Base-by-base conservation (phyloP, 2,888 invertebrate species). In the Thelaira solivaga region DNA sequence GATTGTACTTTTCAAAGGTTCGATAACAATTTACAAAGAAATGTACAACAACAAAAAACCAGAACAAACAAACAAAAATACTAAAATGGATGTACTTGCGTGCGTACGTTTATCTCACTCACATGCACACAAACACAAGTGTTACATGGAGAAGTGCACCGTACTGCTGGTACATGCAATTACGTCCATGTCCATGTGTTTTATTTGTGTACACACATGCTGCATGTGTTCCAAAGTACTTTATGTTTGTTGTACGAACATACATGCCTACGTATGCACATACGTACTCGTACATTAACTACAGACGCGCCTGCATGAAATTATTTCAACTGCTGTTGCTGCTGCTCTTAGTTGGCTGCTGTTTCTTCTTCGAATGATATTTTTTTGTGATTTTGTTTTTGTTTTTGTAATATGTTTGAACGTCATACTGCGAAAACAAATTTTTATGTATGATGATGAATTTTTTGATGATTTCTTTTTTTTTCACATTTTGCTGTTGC, bases 1-100 rank as follows among this genome's bases (percentile, higher is more conserved):
- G 13, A 53, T 31, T 36, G 57, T 36, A 45, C 26, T 43, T 45
- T 64, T 24, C 45, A 57, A 57, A 57, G 68, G 45, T 68, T 57
- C 57, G 47, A 68, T 68, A 59, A 39, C 39, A 64, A 68, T 31
- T 67, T 43, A 22, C 22, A 43, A 5, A 55, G 53, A 67, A 67
- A 53, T 43, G 34, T 43, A 31, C 41, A 59, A 7, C 59, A 43
- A n/a, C 13, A 43, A 34, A 8, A 31, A 62, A 29, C 16, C 41
- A 31, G 20, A 65, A 65, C 26, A 39, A 16, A 53, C 11, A 18
- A 29, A 59, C n/a, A n/a, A n/a, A n/a, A n/a, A n/a, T n/a, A n/a
- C n/a, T n/a, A n/a, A n/a, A n/a, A n/a, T n/a, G n/a, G n/a, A n/a
- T n/a, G n/a, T n/a, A n/a, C n/a, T n/a, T n/a, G n/a, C n/a, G n/a